Percentiles rank a stretch among this genome's conserved stretches.
Conservation (phyloP, 1,140 invertebrate genomes). For the Araneus ventricosus region DNA sequence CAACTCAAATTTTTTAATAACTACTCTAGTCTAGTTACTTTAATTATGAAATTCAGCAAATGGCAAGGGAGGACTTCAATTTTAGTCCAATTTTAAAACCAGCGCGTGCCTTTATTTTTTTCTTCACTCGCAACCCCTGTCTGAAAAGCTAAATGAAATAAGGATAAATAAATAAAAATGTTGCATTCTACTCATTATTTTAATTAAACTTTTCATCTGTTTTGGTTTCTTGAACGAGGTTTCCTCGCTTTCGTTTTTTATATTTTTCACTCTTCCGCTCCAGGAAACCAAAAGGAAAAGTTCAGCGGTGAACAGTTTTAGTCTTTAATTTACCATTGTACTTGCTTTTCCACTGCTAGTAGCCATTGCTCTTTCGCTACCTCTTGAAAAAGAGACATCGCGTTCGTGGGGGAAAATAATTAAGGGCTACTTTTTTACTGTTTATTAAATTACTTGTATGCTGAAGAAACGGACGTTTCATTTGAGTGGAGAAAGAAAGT, state of each 20-base stretch:
- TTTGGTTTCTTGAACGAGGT: neutral
- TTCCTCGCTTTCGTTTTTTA: neutral
- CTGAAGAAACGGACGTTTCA: neutral
- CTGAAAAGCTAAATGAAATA: conserved; percentile 16
- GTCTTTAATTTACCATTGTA: conserved; percentile 33
- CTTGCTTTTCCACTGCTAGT: too few relatives aligned
- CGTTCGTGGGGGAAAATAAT: conserved; percentile 1
- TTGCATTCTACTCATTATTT: neutral
- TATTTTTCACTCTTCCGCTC: neutral
- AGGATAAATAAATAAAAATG: conserved; percentile 38
- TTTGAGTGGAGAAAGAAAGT: neutral
- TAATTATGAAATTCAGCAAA: neutral
- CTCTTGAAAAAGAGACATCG: neutral
- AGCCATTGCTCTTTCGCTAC: too few relatives aligned
- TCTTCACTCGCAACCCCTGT: neutral
- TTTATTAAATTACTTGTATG: neutral
- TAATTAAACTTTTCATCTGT: conserved; percentile 25
- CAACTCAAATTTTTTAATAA: neutral
- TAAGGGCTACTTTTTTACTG: conserved; percentile 6
- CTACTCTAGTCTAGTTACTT: neutral
- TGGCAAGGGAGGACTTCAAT: neutral
- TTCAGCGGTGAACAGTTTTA: neutral
- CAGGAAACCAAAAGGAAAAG: neutral
- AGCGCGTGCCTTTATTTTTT: neutral
- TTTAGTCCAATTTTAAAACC: conserved; percentile 23